A percentile compares a stretch with the other conserved stretches of the same genome.
These are phyloP conservation scores for Arrhopalites spinosus DNA, from an alignment of 2,888 invertebrate genomes.

Conservation along the genomic window DNA sequence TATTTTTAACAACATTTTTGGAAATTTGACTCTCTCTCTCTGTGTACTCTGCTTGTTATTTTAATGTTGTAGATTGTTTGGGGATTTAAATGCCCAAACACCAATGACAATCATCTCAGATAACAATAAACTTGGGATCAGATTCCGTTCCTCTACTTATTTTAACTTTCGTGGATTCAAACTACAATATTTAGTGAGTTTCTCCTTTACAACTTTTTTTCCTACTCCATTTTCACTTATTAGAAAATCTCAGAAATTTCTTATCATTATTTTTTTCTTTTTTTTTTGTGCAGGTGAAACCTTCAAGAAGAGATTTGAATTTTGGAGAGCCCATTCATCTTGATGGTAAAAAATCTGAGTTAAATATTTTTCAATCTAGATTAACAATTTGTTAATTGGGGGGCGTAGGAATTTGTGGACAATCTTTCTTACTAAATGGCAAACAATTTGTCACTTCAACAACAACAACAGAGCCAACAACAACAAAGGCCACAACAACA, in stretches of 20 bases:
- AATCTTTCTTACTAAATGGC: conserved; percentile 7
- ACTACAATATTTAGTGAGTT: conserved; percentile 51
- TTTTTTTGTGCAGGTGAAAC: not conserved
- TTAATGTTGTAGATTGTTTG: conserved; percentile 44
- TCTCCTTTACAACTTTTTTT: too few relatives aligned
- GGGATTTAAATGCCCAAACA: conserved; percentile 53
- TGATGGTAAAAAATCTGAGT: conserved; percentile 12
- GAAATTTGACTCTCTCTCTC: too few relatives aligned
- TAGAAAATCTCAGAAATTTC: too few relatives aligned
- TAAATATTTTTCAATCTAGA: not conserved
- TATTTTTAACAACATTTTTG: too few relatives aligned
- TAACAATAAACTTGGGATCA: conserved; percentile 49
- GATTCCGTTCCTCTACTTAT: conserved; percentile 51
- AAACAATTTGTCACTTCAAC: not conserved
- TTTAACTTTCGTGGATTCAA: conserved; percentile 56
- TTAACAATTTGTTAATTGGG: too few relatives aligned
- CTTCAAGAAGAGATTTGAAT: conserved; percentile 1
- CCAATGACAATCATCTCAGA: conserved; percentile 52
- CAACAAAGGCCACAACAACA: not conserved
- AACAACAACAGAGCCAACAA: not conserved
- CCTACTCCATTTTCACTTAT: too few relatives aligned
- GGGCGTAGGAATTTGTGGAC: conserved; percentile 18
- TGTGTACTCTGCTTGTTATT: too few relatives aligned
- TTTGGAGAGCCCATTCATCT: conserved; percentile 19
- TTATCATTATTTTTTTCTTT: not conserved